Conservation (phyloP, 2,888 invertebrate species). For the Hybos culiciformis region DNA sequence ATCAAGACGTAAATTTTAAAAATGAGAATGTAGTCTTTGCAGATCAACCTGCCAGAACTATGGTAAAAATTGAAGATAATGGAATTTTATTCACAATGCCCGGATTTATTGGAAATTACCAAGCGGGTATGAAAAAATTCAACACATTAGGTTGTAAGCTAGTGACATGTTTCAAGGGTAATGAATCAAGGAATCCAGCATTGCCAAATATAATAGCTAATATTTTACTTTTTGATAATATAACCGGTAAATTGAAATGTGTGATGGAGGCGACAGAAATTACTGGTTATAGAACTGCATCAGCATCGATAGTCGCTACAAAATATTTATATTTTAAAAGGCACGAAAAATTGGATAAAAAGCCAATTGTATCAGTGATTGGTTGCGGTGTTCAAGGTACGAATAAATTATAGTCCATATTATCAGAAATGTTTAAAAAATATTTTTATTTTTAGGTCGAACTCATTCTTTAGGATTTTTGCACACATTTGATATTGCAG, state of each 20-base stretch:
- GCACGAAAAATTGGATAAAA: slow-evolving; percentile 14
- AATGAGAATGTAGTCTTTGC: slow-evolving; percentile 14
- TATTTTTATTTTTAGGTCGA: too few relatives aligned
- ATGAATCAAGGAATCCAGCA: slow-evolving; percentile 24
- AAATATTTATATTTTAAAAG: slow-evolving; percentile 35
- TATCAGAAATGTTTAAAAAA: slow-evolving; percentile 6
- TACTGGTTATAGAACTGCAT: slow-evolving; percentile 37
- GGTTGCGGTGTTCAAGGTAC: slow-evolving; percentile 41
- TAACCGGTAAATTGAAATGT: slow-evolving; percentile 35
- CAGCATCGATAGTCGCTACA: slow-evolving; percentile 43
- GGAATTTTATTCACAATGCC: slow-evolving; percentile 36
- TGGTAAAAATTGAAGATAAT: slow-evolving; percentile 20
- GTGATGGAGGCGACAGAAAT: slow-evolving; percentile 41
- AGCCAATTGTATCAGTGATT: slow-evolving; percentile 32
- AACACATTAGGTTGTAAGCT: slow-evolving; percentile 38
- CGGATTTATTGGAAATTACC: slow-evolving; percentile 33
- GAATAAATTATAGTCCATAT: neutral
- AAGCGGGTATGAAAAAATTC: slow-evolving; percentile 12
- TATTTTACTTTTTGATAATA: slow-evolving; percentile 34
- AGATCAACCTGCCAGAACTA: slow-evolving; percentile 28
- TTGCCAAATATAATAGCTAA: slow-evolving; percentile 36
- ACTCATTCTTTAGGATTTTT: slow-evolving; percentile 40
- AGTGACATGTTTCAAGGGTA: slow-evolving; percentile 35
- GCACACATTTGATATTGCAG: slow-evolving; percentile 35
- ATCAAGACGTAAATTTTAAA: neutral